Conservation (phyloP, 2,888 invertebrate species). For the Rhingia rostrata region DNA sequence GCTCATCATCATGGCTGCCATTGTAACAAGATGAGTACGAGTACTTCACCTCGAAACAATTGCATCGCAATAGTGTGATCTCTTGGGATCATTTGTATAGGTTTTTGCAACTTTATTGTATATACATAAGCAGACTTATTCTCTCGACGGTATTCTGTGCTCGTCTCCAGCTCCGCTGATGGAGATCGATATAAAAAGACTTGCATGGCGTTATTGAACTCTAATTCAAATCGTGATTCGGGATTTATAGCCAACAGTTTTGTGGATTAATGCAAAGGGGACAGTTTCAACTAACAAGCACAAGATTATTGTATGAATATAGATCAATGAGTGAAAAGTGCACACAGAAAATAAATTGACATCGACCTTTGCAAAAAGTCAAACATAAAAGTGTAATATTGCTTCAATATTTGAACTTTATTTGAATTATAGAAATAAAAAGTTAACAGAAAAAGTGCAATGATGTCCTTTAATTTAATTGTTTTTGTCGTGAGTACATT, state of each 20-base stretch:
- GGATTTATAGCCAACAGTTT: conserved; percentile 55
- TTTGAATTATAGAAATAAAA: too few relatives aligned
- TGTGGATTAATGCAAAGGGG: not conserved
- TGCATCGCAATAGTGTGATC: conserved; percentile 70
- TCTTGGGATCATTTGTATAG: conserved; percentile 68
- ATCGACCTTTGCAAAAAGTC: not conserved
- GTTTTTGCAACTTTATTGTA: conserved; percentile 36
- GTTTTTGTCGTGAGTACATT: conserved; percentile 62
- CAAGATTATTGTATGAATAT: not conserved
- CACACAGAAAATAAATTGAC: not conserved
- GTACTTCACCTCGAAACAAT: conserved; percentile 66
- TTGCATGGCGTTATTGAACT: conserved; percentile 77
- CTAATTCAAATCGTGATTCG: conserved; percentile 77
- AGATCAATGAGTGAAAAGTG: not conserved
- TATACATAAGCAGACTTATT: conserved; percentile 53
- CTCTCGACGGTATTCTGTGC: conserved; percentile 45
- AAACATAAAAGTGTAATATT: not conserved
- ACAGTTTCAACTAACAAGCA: not conserved
- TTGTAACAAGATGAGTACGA: conserved; percentile 40
- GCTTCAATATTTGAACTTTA: not conserved
- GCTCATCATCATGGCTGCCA: conserved; percentile 43
- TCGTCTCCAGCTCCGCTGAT: conserved; percentile 48
- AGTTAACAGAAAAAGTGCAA: conserved; percentile 5
- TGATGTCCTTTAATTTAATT: conserved; percentile 62
- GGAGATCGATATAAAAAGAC: conserved; percentile 77